Conservation (phyloP, 2,797 vertebrate genomes). For the Gallinago nigripennis region DNA sequence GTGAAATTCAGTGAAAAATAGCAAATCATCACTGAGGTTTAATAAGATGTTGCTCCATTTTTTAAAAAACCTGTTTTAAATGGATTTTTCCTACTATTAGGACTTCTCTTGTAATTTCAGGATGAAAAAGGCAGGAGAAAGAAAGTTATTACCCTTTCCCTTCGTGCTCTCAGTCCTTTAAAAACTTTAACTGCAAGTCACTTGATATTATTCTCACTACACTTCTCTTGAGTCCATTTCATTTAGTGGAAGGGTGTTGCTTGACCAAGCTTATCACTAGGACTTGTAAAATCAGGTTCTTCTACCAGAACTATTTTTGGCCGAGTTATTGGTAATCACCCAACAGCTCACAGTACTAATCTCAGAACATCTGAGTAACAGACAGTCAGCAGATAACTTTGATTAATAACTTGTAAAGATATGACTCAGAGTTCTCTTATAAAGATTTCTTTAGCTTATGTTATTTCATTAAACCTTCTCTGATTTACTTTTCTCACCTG, state of each 20-base stretch:
- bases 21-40: background rate
- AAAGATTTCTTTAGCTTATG: background rate
- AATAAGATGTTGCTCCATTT: background rate
- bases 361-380: background rate
- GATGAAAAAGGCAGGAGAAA: background rate
- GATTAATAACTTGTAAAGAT: background rate
- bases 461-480: background rate
- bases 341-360: background rate
- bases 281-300: background rate
- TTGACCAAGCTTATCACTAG: background rate
- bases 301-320: background rate
- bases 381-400: background rate
- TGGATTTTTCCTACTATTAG: background rate
- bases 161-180: background rate
- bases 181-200: background rate
- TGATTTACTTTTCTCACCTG: background rate
- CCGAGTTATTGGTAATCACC: background rate
- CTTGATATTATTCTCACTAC: background rate
- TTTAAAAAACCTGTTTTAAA: background rate
- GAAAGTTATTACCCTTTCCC: background rate
- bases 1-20: background rate
- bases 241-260: background rate
- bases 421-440: background rate
- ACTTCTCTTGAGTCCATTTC: background rate
- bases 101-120: background rate